Evolutionary conservation across 2,888 invertebrate genomes (phyloP).

Genomic region (Mythimna loreyi): DNA sequence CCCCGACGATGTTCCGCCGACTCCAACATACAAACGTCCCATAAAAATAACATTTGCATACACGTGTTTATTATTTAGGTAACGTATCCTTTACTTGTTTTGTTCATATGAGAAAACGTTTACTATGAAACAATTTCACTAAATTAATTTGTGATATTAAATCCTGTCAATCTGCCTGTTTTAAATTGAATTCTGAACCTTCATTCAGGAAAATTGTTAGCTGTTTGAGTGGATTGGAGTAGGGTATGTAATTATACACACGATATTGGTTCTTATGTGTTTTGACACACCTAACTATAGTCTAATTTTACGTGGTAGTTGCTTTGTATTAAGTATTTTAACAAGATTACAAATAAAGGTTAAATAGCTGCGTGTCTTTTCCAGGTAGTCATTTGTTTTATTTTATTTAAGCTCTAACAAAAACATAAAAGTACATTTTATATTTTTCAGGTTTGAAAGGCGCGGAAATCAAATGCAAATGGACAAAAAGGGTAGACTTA

Average conservation of each 20-base stretch:
- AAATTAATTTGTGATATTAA: conserved; percentile 36
- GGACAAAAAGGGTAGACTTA: background rate
- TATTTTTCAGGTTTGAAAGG: background rate
- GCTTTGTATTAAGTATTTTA: background rate
- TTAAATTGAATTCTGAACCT: conserved; percentile 23
- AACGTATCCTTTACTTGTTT: conserved; percentile 39
- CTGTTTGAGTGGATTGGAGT: conserved; percentile 11
- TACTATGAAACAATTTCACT: conserved; percentile 16
- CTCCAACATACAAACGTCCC: conserved; percentile 40
- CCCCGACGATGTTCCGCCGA: conserved; percentile 1
- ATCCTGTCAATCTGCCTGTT: conserved; percentile 3
- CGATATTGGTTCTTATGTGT: conserved; percentile 2
- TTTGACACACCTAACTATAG: conserved; percentile 1
- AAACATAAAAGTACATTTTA: background rate
- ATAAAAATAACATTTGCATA: conserved; percentile 55
- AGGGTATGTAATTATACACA: conserved; percentile 24
- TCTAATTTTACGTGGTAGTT: background rate
- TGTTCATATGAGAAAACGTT: conserved; percentile 40
- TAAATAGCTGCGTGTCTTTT: background rate
- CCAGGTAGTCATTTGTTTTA: background rate
- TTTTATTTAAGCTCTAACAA: background rate
- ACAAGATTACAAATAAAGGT: background rate
- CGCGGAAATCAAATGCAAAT: conserved; percentile 4
- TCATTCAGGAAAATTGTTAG: conserved; percentile 24
- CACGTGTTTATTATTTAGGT: conserved; percentile 51